Evolutionary conservation across 2,113 vertebrate species (phyloP).

Genomic region (Triplophysa dalaica): DNA sequence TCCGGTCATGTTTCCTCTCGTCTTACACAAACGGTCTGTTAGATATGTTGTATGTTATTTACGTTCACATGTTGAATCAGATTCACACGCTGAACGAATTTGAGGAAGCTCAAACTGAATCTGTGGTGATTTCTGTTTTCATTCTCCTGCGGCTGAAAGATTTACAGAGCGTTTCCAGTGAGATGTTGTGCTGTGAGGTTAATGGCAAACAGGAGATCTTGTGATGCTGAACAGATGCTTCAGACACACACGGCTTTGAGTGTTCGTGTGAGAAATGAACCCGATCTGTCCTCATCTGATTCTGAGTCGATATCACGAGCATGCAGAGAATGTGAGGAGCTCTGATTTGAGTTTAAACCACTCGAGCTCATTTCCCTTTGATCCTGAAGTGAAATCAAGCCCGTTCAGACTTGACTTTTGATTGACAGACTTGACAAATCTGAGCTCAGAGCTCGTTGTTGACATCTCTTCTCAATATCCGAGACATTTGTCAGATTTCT

Average conservation of each 20-base stretch:
- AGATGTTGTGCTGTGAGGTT: constrained; percentile 31
- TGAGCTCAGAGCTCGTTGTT: too few relatives aligned
- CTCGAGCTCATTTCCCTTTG: background rate
- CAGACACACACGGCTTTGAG: constrained; percentile 34
- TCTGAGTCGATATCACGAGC: background rate
- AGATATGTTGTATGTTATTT: constrained; percentile 1
- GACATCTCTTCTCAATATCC: too few relatives aligned
- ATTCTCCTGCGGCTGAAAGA: constrained; percentile 19
- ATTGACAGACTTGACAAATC: too few relatives aligned
- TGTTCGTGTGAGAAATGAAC: constrained; percentile 6
- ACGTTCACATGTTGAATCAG: constrained; percentile 35
- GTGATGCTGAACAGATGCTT: constrained; percentile 37
- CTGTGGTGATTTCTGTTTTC: constrained; percentile 45
- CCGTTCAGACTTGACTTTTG: too few relatives aligned
- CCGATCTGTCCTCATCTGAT: background rate
- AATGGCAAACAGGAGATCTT: constrained; percentile 29
- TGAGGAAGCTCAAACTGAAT: constrained; percentile 21
- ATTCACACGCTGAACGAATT: constrained; percentile 32
- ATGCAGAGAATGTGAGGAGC: background rate
- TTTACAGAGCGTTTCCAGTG: constrained; percentile 43
- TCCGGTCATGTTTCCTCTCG: background rate
- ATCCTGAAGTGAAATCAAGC: background rate
- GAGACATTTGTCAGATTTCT: too few relatives aligned
- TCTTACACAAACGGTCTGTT: background rate
- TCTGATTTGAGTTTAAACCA: background rate